phyloP scores from a whole-genome alignment of 1,140 invertebrate genomes.

The Cardiocondyla obscurior region DNA sequence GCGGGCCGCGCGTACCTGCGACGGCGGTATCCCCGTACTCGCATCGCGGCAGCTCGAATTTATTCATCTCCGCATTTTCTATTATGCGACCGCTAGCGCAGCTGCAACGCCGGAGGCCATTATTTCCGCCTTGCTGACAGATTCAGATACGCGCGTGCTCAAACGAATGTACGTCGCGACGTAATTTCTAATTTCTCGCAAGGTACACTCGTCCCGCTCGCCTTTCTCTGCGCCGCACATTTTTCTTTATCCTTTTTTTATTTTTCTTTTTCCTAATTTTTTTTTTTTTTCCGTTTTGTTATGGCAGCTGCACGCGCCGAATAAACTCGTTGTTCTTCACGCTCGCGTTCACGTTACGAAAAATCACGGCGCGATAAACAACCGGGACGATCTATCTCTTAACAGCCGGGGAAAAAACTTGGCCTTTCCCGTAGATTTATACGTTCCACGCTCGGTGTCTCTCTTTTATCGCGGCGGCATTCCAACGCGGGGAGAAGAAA shows the following conservation, averaged over 20 bases:
- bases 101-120: constrained; percentile 11
- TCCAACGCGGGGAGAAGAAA: not conserved
- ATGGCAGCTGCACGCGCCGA: not conserved
- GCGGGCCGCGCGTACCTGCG: not conserved
- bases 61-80: constrained; percentile 43
- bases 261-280: not conserved
- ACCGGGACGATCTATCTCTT: constrained; percentile 8
- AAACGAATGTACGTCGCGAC: constrained; percentile 40
- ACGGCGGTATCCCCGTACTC: not conserved
- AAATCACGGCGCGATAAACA: constrained; percentile 12
- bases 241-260: too few species aligned
- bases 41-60: constrained; percentile 18
- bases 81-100: constrained; percentile 32
- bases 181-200: constrained; percentile 49
- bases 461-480: not conserved
- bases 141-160: constrained; percentile 22
- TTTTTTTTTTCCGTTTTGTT: not conserved
- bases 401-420: not conserved
- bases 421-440: not conserved
- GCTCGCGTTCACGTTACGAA: not conserved
- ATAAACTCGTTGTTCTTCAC: not conserved
- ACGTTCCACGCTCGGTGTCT: not conserved
- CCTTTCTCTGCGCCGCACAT: not conserved
- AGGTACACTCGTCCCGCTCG: too few species aligned
- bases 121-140: constrained; percentile 39